Evolutionary conservation across 1,140 invertebrate species (phyloP), one percentile per base, ranked within the genome.

Genomic region (Whitmania pigra): DNA sequence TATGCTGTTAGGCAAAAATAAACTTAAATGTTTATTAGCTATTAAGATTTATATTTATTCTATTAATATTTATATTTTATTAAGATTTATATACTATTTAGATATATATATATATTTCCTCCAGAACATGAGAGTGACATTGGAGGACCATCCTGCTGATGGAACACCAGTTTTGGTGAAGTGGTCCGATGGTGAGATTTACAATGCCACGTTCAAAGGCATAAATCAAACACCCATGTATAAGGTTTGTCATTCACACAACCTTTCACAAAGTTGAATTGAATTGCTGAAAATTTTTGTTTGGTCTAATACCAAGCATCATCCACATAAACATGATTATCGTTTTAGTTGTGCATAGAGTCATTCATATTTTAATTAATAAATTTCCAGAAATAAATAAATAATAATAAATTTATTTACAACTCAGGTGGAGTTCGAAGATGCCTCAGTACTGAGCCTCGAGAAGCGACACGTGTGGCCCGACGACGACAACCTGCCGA

Each of bases 111-210:
- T 1, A 11, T 13, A 49, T 49, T 49, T 17, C 43, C 43, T 49
- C 43, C 43, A 49, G 43, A 49, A 49, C 43, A 11, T 5, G 43
- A 49, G 43, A 17, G 43, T 49, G 43, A 49, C 43, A 49, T 17
- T 72, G 17, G 73, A 79, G 75, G 78, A 79, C 20, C 81, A 82
- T 31, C 86, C 86, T 22, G 60, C 76, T 36, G 76, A 82, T 11
- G 85, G 83, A 27, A 78, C 82, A 7, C 77, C 78, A 55, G 83
- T 88, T 0, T 78, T 81, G 66, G 84, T 88, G 0, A 82, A 82
- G 36, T 88, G 87, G 87, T 84, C 83, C 0, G 86, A 88, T 79
- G 85, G 84, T 6, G 75, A 79, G n/a, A 75, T 83, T 11, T 88
- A 87, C 74, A 82, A 85, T 70, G 87, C 84, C 13, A 79, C 82